Conservation (phyloP, 2,797 vertebrate species). For the Hemibagrus guttatus region DNA sequence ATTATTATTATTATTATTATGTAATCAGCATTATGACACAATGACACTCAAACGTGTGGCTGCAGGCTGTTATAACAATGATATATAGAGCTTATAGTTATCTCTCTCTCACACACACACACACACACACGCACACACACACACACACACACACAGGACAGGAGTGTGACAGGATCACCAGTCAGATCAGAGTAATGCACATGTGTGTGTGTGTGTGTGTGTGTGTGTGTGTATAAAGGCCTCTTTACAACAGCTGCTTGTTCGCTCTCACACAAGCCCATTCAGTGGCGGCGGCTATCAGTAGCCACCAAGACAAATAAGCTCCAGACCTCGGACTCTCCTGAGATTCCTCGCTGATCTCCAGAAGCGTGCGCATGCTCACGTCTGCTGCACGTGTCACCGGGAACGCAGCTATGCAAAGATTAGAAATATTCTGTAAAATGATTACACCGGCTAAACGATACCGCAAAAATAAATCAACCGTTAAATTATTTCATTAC, state of each 20-base stretch:
- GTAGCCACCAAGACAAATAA: slow-evolving; percentile 18
- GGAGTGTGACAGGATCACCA: background rate
- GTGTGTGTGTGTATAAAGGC: slow-evolving; percentile 18
- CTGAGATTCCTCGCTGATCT: background rate
- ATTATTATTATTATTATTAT: background rate
- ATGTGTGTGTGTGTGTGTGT: slow-evolving; percentile 19
- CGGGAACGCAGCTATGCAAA: background rate
- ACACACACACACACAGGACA: background rate
- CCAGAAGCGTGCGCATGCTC: background rate
- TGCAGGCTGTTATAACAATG: background rate
- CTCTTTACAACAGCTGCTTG: slow-evolving; percentile 43
- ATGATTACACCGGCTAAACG: no score
- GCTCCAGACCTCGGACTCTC: slow-evolving; percentile 8
- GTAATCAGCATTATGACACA: background rate
- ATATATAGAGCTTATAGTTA: background rate
- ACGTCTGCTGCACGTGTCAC: background rate
- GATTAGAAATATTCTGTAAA: background rate
- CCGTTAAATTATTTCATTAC: background rate
- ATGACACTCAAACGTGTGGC: background rate
- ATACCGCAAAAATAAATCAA: no score
- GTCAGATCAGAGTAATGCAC: background rate
- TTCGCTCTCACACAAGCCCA: slow-evolving; percentile 19
- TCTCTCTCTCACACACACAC: background rate
- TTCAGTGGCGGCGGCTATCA: slow-evolving; percentile 11
- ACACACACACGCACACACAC: background rate